Evolutionary conservation across 2,888 invertebrate genomes (phyloP).

Genomic region (Sisyra terminalis): DNA sequence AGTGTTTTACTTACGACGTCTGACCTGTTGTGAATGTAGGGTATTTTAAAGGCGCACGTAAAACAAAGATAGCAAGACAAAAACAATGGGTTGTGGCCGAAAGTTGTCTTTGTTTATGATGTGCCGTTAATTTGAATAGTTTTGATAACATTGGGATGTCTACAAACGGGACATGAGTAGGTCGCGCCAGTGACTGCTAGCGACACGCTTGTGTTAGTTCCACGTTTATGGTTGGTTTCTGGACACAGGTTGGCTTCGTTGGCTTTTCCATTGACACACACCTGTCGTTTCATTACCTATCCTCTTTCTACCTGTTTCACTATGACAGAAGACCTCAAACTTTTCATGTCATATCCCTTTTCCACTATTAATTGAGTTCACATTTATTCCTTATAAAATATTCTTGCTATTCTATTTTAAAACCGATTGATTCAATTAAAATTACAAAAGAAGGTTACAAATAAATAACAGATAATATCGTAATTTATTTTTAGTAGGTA

Average conservation of each 20-base stretch:
- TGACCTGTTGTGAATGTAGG: constrained; percentile 22
- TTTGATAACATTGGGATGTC: constrained; percentile 4
- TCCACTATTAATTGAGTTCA: too few relatives aligned
- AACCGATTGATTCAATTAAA: too few relatives aligned
- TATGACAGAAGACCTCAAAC: too few relatives aligned
- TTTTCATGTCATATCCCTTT: too few relatives aligned
- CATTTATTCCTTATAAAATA: too few relatives aligned
- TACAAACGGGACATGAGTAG: constrained; percentile 3
- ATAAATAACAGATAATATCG: too few relatives aligned
- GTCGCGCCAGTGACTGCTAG: constrained; percentile 17
- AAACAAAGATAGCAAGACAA: not conserved
- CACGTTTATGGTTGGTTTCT: constrained; percentile 4
- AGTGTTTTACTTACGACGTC: constrained; percentile 17
- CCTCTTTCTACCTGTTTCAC: too few relatives aligned
- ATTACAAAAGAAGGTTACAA: too few relatives aligned
- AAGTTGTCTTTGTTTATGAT: not conserved
- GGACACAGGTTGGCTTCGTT: not conserved
- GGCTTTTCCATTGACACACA: not conserved
- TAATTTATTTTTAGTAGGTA: too few relatives aligned
- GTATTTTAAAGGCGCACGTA: too few relatives aligned
- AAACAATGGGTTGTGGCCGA: not conserved
- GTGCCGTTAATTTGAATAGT: constrained; percentile 2
- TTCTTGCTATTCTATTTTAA: too few relatives aligned
- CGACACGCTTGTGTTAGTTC: constrained; percentile 12
- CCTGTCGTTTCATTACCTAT: not conserved